phyloP scores from a whole-genome alignment of 2,888 invertebrate genomes.

The Xiphydria camelus region DNA sequence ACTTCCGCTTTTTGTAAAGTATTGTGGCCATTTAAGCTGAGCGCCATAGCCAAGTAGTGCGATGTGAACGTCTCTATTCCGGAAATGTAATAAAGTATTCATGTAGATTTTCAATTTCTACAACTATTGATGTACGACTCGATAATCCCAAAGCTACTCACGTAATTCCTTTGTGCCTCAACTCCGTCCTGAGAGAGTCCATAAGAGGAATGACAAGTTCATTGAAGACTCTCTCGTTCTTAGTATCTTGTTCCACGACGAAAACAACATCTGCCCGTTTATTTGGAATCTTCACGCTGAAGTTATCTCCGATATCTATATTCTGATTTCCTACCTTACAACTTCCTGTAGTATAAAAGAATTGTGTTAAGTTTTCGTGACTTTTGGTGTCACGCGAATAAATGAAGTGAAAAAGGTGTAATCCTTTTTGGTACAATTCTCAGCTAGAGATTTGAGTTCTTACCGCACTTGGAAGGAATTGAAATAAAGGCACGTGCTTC shows the following conservation, averaged over 20 bases:
- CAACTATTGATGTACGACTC: neutral
- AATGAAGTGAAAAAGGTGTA: too few relatives aligned
- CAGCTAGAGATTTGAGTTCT: constrained; percentile 48
- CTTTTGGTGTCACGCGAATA: too few relatives aligned
- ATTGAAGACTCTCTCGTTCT: constrained; percentile 68
- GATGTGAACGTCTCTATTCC: constrained; percentile 62
- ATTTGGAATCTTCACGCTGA: constrained; percentile 68
- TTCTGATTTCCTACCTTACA: constrained; percentile 59
- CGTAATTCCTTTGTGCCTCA: constrained; percentile 68
- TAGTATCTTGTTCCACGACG: constrained; percentile 69
- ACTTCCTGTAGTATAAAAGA: constrained; percentile 43
- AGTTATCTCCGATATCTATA: constrained; percentile 65
- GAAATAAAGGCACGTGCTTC: constrained; percentile 64
- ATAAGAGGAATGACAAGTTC: constrained; percentile 67
- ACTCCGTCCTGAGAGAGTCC: constrained; percentile 63
- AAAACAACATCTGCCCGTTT: constrained; percentile 82
- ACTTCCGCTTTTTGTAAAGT: constrained; percentile 63
- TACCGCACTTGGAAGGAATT: constrained; percentile 70
- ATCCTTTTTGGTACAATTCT: too few relatives aligned
- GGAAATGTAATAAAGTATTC: constrained; percentile 46
- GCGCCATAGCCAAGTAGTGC: constrained; percentile 62
- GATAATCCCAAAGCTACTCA: constrained; percentile 50
- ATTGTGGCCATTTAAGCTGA: constrained; percentile 61
- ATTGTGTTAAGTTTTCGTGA: too few relatives aligned
- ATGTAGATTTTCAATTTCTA: too few relatives aligned